Evolutionary conservation across 1,140 invertebrate species (phyloP), one percentile per base, ranked within the genome.

Genomic region (Harlomillsia oculata): DNA sequence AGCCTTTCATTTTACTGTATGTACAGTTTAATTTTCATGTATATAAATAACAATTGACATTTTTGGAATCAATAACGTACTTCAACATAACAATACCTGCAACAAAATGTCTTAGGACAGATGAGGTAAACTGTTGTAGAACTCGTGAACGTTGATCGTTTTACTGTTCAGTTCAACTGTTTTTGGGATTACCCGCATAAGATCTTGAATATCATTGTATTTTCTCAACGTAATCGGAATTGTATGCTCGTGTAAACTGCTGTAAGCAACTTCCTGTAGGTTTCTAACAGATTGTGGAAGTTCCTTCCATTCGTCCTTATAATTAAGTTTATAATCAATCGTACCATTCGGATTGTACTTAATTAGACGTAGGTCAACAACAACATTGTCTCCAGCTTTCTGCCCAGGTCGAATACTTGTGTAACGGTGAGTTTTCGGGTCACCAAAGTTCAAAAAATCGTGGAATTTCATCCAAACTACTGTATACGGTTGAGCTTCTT

Each of bases 341-440:
- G 53, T 61, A 32, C 64, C 68, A 60, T 66, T 41, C 43, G 66
- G 61, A 41, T 25, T 66, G 59, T 70, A 69, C 50, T 64, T 59
- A 46, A 69, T 36, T 26, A 58, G 32, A 32, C 62, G 48, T 37
- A 70, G 23, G 61, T 70, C 65, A 41, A 66, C 68, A 16, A 69
- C 68, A 3, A 53, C 52, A 0, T 65, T 67, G 39, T 69, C 66
- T 49, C 59, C 62, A 41, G 56, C 14, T 57, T 64, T 63, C 34
- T 64, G 59, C 32, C 69, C 67, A 29, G 67, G 63, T n/a, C 67
- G 20, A 40, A 68, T 67, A 36, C 5, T 16, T 39, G 5, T 52
- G 20, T 52, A 52, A 4, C 11, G 5, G 3, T 21, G 11, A 28
- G 6, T 37, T 11, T 46, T 2, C 5, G 8, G 6, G 6, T 29